Percentiles rank a stretch among this genome's conserved stretches.
These are phyloP conservation scores for Polydrusus cervinus DNA, from an alignment of 2,888 invertebrate species.

Conservation along the genomic window DNA sequence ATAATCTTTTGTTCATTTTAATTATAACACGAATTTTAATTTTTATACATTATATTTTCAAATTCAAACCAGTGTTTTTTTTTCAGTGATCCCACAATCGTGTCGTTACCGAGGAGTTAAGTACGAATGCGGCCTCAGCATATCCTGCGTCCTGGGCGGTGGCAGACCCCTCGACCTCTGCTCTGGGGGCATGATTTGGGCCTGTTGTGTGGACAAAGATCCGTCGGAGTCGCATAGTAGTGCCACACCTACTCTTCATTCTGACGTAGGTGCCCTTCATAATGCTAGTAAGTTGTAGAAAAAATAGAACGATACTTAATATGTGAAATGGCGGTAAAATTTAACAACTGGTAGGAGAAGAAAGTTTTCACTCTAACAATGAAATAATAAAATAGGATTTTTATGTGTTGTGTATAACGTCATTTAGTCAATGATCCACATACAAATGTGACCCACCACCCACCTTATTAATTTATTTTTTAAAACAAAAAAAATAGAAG, in stretches of 20 bases:
- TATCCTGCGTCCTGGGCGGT: constrained; percentile 91
- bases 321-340: no score
- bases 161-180: constrained; percentile 92
- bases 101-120: constrained; percentile 90
- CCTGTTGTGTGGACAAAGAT: constrained; percentile 91
- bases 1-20: no score
- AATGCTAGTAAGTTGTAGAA: constrained; percentile 88
- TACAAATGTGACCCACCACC: no score
- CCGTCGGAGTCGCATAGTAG: constrained; percentile 49
- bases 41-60: no score
- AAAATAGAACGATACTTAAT: no score
- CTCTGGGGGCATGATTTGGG: constrained; percentile 96
- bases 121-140: constrained; percentile 92
- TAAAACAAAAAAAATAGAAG: no score
- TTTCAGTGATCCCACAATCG: constrained; percentile 90
- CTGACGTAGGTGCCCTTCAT: constrained; percentile 80
- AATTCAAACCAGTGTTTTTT: background rate
- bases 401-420: no score
- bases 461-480: no score
- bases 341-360: no score
- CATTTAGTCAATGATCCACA: no score
- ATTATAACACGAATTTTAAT: background rate
- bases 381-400: no score
- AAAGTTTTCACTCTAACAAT: no score
- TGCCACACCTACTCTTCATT: constrained; percentile 62